A percentile compares a stretch with the other conserved stretches of the same genome.
Conservation (phyloP, 2,113 vertebrate genomes). For the Oncorhynchus nerka region DNA sequence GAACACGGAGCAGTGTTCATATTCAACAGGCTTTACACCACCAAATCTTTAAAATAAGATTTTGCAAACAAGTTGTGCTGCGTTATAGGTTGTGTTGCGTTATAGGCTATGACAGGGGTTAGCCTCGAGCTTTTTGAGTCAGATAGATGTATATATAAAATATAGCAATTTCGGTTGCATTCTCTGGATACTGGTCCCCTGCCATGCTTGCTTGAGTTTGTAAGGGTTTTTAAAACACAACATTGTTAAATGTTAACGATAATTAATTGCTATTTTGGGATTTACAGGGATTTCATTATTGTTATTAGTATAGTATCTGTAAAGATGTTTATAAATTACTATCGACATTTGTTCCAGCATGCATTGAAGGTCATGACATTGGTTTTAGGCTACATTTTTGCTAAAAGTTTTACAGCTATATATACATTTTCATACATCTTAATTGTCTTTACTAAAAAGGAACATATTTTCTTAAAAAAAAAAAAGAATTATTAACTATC, state of each 20-base stretch:
- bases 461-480: background rate
- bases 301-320: background rate
- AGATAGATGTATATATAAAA: background rate
- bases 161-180: background rate
- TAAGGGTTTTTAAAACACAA: background rate
- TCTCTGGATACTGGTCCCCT: background rate
- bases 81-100: background rate
- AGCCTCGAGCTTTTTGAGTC: background rate
- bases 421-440: background rate
- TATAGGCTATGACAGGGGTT: background rate
- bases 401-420: background rate
- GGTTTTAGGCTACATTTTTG: background rate
- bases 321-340: background rate
- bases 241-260: background rate
- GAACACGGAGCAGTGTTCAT: conserved; percentile 56
- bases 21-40: conserved; percentile 7
- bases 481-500: background rate
- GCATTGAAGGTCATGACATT: background rate
- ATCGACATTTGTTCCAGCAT: background rate
- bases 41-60: conserved; percentile 33
- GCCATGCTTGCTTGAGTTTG: background rate
- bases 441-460: background rate
- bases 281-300: background rate
- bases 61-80: background rate
- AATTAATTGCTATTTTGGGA: background rate